Conservation (phyloP, 2,113 vertebrate genomes). For the Indicator indicator region DNA sequence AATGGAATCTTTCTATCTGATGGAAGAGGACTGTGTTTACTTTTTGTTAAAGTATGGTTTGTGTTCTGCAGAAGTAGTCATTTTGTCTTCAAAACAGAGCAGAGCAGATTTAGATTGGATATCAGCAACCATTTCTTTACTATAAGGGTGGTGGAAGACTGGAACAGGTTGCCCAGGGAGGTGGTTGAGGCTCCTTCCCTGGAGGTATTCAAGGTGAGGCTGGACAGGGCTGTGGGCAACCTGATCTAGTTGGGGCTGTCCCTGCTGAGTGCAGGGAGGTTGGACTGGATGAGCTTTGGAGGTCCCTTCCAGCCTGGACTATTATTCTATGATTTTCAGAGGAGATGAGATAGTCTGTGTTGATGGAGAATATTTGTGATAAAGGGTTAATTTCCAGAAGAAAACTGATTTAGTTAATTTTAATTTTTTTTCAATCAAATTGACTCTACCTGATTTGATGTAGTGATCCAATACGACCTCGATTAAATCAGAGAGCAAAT, state of each 20-base stretch:
- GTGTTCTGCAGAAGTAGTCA: neutral
- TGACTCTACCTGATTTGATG: constrained; percentile 42
- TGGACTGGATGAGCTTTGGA: too few relatives aligned
- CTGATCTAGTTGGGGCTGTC: too few relatives aligned
- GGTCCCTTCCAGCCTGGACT: too few relatives aligned
- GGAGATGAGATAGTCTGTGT: neutral
- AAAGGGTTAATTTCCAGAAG: constrained; percentile 36
- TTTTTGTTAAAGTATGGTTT: neutral
- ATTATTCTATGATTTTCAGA: neutral
- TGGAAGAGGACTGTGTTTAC: neutral
- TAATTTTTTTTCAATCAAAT: neutral
- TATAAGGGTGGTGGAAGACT: too few relatives aligned
- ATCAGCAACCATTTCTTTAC: too few relatives aligned
- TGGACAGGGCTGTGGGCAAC: too few relatives aligned
- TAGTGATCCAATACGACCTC: constrained; percentile 42
- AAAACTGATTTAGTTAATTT: constrained; percentile 1
- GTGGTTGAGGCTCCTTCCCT: too few relatives aligned
- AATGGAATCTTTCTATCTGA: neutral
- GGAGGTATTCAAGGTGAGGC: too few relatives aligned
- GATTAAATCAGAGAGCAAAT: constrained; percentile 52
- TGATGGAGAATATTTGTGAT: neutral
- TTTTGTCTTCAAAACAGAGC: neutral
- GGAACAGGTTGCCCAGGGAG: too few relatives aligned
- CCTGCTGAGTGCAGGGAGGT: too few relatives aligned
- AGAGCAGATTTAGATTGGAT: too few relatives aligned